Evolutionary conservation across 1,140 invertebrate genomes (phyloP), one percentile per base, ranked within the genome.

Genomic region (Drosophila ironensis): DNA sequence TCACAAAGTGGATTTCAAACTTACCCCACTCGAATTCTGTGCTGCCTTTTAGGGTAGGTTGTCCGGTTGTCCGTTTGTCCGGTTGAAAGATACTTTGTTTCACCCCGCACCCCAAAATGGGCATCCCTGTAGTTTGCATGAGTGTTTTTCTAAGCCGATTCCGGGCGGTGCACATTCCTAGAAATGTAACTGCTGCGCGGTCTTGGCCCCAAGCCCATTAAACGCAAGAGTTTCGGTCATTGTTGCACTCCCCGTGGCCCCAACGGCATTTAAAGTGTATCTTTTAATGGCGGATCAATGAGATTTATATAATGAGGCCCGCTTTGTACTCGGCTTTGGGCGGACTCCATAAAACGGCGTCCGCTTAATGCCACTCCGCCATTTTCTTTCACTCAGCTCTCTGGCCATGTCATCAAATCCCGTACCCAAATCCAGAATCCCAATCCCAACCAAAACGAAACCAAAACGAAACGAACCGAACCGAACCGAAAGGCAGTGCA

Each of bases 251-350:
- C 40, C 48, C 59, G 24, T 20, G 14, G 6, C 20, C 9, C n/a
- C 12, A 37, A 37, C 14, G 33, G 53, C 54, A 30, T 66, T 75
- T 72, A 67, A 47, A 54, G 51, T 47, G 33, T 51, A 30, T 67
- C 44, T 56, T 84, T 82, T 82, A 73, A 82, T 84, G 80, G 63
- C 57, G 51, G 80, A 82, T 82, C 78, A 86, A 78, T 82, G 78
- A 76, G 78, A 82, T 84, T 82, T 70, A 56, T 84, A 84, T 78
- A 73, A 82, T 84, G 80, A 78, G 73, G 33, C 37, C 37, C 59
- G 53, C 47, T 42, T 53, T 66, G 53, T 63, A 63, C 56, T 30
- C 61, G 40, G 68, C 64, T 71, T 52, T 14, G 47, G 22, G 40
- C 75, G 78, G 68, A 73, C 69, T 73, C 59, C 47, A 82, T 84